phyloP scores from a whole-genome alignment of 2,113 vertebrate genomes.

The Odocoileus hemionus region DNA sequence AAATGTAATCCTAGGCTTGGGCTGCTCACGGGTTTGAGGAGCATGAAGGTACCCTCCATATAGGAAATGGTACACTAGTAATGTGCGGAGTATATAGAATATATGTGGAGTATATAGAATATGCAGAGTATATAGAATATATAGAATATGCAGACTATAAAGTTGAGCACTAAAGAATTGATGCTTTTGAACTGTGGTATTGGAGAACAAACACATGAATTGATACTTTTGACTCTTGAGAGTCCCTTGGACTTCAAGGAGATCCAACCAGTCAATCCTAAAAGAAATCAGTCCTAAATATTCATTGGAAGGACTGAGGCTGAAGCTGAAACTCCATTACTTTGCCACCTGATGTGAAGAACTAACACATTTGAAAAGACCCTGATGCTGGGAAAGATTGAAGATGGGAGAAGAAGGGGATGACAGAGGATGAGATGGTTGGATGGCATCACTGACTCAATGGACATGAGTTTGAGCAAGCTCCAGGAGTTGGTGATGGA shows the following conservation, averaged over 20 bases:
- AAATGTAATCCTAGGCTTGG: background rate
- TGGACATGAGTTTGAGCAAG: background rate
- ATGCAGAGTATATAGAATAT: background rate
- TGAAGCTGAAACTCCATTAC: background rate
- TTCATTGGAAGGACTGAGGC: background rate
- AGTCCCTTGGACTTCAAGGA: background rate
- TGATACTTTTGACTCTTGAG: too few relatives aligned
- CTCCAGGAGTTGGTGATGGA: background rate
- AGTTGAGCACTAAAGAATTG: background rate
- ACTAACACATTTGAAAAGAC: background rate
- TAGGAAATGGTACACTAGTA: background rate
- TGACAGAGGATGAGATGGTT: background rate
- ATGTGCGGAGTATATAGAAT: background rate
- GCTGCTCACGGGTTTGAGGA: background rate
- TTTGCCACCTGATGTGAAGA: background rate
- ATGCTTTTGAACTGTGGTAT: background rate
- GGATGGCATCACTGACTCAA: background rate
- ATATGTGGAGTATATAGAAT: too few relatives aligned
- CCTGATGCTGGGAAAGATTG: background rate
- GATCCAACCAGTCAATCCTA: background rate
- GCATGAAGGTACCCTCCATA: background rate
- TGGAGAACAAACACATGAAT: too few relatives aligned
- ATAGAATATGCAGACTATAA: background rate
- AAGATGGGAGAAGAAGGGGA: background rate
- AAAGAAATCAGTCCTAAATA: background rate